Evolutionary conservation across 2,113 vertebrate species (phyloP).

Genomic region (Odocoileus virginianus): DNA sequence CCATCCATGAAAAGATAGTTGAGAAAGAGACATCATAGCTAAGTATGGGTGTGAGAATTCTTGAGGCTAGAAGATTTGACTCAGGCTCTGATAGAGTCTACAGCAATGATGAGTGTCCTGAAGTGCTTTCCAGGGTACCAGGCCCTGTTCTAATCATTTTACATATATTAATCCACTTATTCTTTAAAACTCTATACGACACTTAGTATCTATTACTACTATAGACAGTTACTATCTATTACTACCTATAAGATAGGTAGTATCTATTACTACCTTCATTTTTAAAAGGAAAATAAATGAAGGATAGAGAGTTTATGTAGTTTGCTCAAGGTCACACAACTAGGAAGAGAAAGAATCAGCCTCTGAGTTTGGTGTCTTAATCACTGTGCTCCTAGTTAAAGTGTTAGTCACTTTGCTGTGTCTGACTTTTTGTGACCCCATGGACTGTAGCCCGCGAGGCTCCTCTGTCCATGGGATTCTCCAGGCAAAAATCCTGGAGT

Average conservation of each 20-base stretch:
- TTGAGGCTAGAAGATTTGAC: background rate
- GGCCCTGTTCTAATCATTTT: background rate
- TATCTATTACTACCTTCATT: background rate
- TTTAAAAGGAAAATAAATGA: background rate
- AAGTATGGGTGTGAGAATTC: background rate
- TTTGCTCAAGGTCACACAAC: background rate
- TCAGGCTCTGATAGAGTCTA: background rate
- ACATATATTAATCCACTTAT: background rate
- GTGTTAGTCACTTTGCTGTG: background rate
- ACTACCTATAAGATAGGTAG: too few species aligned
- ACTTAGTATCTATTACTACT: background rate
- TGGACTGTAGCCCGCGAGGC: background rate
- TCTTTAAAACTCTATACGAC: background rate
- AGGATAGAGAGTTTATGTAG: background rate
- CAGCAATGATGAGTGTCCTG: background rate
- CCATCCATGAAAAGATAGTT: background rate
- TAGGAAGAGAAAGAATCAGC: background rate
- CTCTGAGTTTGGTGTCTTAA: background rate
- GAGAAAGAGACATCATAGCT: background rate
- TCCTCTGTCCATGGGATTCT: background rate
- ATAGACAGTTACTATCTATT: background rate
- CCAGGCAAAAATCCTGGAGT: background rate
- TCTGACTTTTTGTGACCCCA: background rate
- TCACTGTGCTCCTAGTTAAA: background rate
- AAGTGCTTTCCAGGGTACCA: background rate